Evolutionary conservation across 2,888 invertebrate genomes (phyloP), one percentile per base, ranked within the genome.

Genomic region (Dryobotodes eremita): DNA sequence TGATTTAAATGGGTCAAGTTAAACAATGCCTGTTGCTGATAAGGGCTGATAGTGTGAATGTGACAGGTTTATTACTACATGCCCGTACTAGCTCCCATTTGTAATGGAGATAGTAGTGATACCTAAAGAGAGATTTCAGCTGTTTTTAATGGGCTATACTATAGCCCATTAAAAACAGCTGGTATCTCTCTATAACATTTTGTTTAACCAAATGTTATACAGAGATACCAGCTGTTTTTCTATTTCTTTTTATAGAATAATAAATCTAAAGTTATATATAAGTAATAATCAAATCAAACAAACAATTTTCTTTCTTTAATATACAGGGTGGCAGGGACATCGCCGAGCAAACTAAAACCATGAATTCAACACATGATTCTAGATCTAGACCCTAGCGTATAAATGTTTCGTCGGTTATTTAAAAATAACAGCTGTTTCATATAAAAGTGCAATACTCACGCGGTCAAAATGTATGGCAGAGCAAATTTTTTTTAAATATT

Each of bases 1-100:
- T 82, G 87, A 88, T 88, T 86, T 74, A 85, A 86, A 73, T 86
- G 80, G 88, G 91, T 91, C 90, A 90, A 88, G 87, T 89, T 87
- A 82, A 76, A 82, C 64, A 71, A 75, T 71, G 65, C 65, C 31
- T 77, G 71, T 61, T 46, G 75, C 69, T 74, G 75, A 75, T 74
- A 76, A 65, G 68, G 15, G 26, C 42, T 59, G 83, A 85, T 79
- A 83, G 69, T 55, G 46, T 42, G 11, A 66, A 20, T 62, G 71
- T 42, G 53, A 77, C 70, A 74, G 55, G n/a, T n/a, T 0, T 69
- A 69, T 57, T 69, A 48, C 20, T 57, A 57, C 71, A 61, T 78
- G 42, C 36, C 15, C 11, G 48, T 81, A 66, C 65, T 77, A 36
- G 50, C 26, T 77, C 50, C 57, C 74, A 64, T 55, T 64, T n/a